A percentile compares a stretch with the other conserved stretches of the same genome.
These are phyloP conservation scores for Paraplagusia blochii DNA, from an alignment of 2,113 vertebrate species.

Conservation along the genomic window DNA sequence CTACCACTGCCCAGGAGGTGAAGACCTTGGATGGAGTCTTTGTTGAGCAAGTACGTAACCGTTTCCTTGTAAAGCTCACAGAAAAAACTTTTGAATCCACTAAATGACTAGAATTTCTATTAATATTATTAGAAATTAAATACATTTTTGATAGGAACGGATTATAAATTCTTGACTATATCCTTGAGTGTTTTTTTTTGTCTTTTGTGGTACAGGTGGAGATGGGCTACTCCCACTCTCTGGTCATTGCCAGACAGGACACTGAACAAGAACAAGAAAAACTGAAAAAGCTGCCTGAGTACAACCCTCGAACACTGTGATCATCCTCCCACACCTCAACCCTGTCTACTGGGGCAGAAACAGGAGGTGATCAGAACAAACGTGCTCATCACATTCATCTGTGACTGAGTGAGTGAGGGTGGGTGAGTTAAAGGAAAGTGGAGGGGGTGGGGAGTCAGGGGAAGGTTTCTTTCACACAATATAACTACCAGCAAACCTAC, in stretches of 20 bases:
- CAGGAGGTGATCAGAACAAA: constrained; percentile 49
- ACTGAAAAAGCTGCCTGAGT: constrained; percentile 90
- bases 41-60: constrained; percentile 82
- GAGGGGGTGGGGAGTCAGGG: constrained; percentile 26
- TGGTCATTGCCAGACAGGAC: constrained; percentile 90
- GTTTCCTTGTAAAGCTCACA: background rate
- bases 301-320: constrained; percentile 94
- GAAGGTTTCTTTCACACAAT: constrained; percentile 38
- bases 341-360: constrained; percentile 37
- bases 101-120: too few species aligned
- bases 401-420: constrained; percentile 16
- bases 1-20: constrained; percentile 91
- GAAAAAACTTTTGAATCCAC: too few species aligned
- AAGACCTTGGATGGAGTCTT: constrained; percentile 92
- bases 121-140: too few species aligned
- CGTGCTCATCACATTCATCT: constrained; percentile 37
- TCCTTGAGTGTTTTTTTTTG: background rate
- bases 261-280: constrained; percentile 84
- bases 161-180: too few species aligned
- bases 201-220: constrained; percentile 77
- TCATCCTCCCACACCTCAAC: constrained; percentile 6
- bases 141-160: too few species aligned
- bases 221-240: constrained; percentile 90
- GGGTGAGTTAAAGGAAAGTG: constrained; percentile 35
- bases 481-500: constrained; percentile 52